Base-by-base conservation (phyloP, 35 echinoderm and acorn worm genomes). In the Amphiura filiformis region DNA sequence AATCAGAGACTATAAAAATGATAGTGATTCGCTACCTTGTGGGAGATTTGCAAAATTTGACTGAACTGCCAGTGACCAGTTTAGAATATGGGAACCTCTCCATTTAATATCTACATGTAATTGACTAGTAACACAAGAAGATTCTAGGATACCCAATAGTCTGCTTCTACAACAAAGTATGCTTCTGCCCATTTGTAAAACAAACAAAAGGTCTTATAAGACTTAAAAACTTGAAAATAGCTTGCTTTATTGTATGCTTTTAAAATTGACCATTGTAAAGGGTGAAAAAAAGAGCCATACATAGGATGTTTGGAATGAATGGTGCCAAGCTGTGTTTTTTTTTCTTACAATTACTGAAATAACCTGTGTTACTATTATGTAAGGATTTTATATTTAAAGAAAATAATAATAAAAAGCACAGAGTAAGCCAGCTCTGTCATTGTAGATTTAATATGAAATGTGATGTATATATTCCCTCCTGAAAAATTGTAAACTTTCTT, bases 401-500 rank as follows among this genome's bases (percentile, higher is more conserved):
- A 52, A 52, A 52, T 7, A 52, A 20, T 20, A 52, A 70, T 26
- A 70, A 70, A 70, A 70, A 70, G 28, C 28, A 70, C 61, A 70
- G 61, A 70, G 61, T 13, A 26, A 30, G 28, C 61, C 28, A 30
- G 28, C 61, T 70, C 61, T 70, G 26, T 18, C 26, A 70, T 70
- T 70, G 61, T 70, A 70, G 61, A 70, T 70, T 70, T n/a, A n/a
- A n/a, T 70, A 26, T 70, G 28, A 70, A n/a, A 70, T 70, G 61
- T 70, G 61, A 70, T 70, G 61, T 70, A 70, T 70, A 70, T 70
- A 70, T 70, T 70, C 61, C 61, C 61, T 70, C 28, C 61, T 70
- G 26, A 70, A 5, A 18, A 70, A 26, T 30, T 70, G 61, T 70
- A 70, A 70, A 70, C 11, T 70, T 70, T 11, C 26, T 70, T 30